Percentiles rank a stretch among this genome's conserved stretches.
phyloP scores from a whole-genome alignment of 2,888 invertebrate species.

The Abscondita cerata region DNA sequence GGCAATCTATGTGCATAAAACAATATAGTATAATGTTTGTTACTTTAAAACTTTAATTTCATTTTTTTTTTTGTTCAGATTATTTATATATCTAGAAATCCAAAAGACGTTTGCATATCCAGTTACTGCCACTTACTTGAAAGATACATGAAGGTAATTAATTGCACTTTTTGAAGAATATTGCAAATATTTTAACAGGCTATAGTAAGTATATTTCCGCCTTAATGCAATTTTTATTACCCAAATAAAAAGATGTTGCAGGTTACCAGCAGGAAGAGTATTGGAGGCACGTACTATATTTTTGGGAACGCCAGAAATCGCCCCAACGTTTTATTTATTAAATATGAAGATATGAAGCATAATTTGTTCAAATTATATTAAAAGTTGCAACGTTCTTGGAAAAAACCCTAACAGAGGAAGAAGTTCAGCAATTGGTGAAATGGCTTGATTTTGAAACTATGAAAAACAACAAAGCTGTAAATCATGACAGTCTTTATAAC shows the following conservation, averaged over 20 bases:
- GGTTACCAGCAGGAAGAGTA: too few relatives aligned
- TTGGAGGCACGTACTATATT: constrained; percentile 39
- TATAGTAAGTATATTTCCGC: too few relatives aligned
- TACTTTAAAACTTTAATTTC: too few relatives aligned
- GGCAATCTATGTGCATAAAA: too few relatives aligned
- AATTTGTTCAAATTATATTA: too few relatives aligned
- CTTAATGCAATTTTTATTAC: too few relatives aligned
- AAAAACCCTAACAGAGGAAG: constrained; percentile 46
- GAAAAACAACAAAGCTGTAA: constrained; percentile 61
- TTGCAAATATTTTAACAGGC: not conserved
- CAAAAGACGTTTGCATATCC: not conserved
- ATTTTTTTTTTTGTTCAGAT: not conserved
- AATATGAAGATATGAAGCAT: constrained; percentile 41
- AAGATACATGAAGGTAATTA: not conserved
- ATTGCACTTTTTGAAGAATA: not conserved
- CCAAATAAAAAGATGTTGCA: too few relatives aligned
- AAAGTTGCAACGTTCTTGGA: too few relatives aligned
- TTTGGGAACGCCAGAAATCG: constrained; percentile 38
- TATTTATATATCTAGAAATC: not conserved
- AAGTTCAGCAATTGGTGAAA: constrained; percentile 52
- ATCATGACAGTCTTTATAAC: constrained; percentile 40
- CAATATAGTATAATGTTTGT: too few relatives aligned
- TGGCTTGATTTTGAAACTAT: constrained; percentile 62
- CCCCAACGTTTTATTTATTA: constrained; percentile 41
- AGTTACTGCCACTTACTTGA: not conserved